Evolutionary conservation across 2,113 vertebrate genomes (phyloP), one percentile per base, ranked within the genome.

Genomic region (Microtus pennsylvanicus): DNA sequence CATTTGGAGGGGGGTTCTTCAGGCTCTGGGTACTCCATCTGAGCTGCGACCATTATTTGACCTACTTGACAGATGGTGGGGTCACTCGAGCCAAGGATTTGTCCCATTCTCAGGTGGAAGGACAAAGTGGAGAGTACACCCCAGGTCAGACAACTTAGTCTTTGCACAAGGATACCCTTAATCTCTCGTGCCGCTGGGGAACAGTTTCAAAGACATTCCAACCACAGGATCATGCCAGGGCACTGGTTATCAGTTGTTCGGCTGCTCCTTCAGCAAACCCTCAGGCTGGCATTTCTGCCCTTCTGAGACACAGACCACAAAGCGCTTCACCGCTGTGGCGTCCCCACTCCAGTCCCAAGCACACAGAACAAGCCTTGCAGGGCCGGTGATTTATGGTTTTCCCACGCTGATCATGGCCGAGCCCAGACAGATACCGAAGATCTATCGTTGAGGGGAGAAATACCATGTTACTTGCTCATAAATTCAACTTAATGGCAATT

Each of bases 201-300:
- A 91, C 0, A 3, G 26, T 94, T 97, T 97, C 97, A 96, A 96
- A 98, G 97, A 83, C 97, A 97, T 98, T 97, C 97, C 97, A 97
- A 38, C 50, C 1, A 0, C 69, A 94, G 87, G 95, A 70, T 93
- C 81, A 89, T 91, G 97, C 95, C 93, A 96, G 58, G 76, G 89
- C 50, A 63, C 70, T 95, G 77, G 92, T 96, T 95, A 97, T 97
- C 97, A 96, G 96, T 96, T 97, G 95, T 78, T 94, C 90, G 55
- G 88, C 82, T 96, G 92, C 96, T 97, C 92, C 81, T 75, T 94
- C 93, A 95, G 89, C 96, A 97, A 97, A 96, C 92, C 93, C 70
- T 90, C 93, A 88, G 88, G 77, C 94, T 96, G 90, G 94, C 90
- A 90, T 93, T 94, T 94, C 47, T 95, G 74, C 30, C 86, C 86